Conservation (phyloP, 2,888 invertebrate species). For the Nasonia oneida region DNA sequence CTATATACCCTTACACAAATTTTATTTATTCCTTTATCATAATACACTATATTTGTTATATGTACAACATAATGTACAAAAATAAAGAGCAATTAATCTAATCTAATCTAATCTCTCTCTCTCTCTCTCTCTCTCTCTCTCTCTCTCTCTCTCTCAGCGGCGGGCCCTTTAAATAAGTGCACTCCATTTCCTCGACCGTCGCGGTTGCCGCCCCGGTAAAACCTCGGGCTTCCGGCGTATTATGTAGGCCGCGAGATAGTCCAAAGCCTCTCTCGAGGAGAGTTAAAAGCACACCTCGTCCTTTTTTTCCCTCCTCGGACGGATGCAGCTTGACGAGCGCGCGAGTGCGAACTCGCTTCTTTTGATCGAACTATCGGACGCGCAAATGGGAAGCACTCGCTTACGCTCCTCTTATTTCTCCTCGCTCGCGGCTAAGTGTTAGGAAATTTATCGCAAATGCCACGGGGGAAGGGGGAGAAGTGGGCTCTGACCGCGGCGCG, state of each 20-base stretch:
- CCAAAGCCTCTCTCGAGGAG: conserved; percentile 42
- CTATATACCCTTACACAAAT: too few species aligned
- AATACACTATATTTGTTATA: too few species aligned
- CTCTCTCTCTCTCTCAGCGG: not conserved
- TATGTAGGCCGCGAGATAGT: conserved; percentile 58
- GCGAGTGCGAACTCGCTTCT: conserved; percentile 8
- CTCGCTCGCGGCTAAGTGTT: not conserved
- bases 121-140: not conserved
- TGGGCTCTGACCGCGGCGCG: not conserved
- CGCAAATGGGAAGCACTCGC: conserved; percentile 2
- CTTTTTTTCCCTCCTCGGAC: not conserved
- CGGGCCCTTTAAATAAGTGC: conserved; percentile 58
- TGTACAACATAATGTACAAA: too few species aligned
- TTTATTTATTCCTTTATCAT: too few species aligned
- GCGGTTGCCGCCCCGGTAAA: conserved; percentile 44
- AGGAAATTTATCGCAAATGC: not conserved
- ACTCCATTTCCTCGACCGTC: conserved; percentile 55
- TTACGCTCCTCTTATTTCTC: not conserved
- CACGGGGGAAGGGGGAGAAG: not conserved
- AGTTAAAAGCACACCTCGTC: conserved; percentile 54
- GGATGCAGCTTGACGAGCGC: not conserved
- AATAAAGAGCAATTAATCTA: too few species aligned
- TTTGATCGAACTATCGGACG: conserved; percentile 36
- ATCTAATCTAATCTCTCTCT: too few species aligned
- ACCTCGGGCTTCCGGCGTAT: conserved; percentile 58